A percentile compares a stretch with the other conserved stretches of the same genome.
Conservation (phyloP, 2,888 invertebrate species). For the Hanleya hanleyi region DNA sequence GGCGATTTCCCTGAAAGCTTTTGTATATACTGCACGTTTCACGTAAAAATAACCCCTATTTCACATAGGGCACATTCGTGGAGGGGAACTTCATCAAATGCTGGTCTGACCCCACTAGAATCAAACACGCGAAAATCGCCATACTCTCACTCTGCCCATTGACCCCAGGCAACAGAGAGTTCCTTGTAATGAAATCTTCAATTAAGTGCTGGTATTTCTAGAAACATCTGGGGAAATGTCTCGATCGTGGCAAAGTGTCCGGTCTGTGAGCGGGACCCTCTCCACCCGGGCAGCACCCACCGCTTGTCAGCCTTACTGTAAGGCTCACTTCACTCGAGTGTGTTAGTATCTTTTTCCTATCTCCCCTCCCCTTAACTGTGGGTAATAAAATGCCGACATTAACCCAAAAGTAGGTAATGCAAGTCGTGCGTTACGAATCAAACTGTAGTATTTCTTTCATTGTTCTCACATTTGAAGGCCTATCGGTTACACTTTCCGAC, state of each 20-base stretch:
- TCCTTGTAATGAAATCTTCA: neutral
- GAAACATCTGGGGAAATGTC: neutral
- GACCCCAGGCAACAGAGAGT: neutral
- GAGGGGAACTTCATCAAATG: no score
- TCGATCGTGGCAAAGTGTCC: neutral
- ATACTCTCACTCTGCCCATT: neutral
- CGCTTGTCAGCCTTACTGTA: no score
- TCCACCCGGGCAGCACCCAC: no score
- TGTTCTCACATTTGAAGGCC: neutral
- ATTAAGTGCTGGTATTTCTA: neutral
- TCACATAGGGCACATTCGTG: no score
- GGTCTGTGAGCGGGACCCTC: no score
- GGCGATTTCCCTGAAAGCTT: no score
- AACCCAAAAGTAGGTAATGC: neutral
- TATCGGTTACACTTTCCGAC: no score
- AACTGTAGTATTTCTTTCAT: neutral
- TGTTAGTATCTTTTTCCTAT: no score
- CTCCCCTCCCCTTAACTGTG: neutral
- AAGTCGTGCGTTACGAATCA: slow-evolving; percentile 6
- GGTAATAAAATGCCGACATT: neutral
- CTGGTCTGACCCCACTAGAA: no score
- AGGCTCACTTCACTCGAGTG: no score
- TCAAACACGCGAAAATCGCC: neutral
- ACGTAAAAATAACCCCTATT: no score
- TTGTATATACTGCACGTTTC: no score